A percentile compares a stretch with the other conserved stretches of the same genome.
Conservation (phyloP, 2,113 vertebrate genomes). For the Carollia perspicillata region DNA sequence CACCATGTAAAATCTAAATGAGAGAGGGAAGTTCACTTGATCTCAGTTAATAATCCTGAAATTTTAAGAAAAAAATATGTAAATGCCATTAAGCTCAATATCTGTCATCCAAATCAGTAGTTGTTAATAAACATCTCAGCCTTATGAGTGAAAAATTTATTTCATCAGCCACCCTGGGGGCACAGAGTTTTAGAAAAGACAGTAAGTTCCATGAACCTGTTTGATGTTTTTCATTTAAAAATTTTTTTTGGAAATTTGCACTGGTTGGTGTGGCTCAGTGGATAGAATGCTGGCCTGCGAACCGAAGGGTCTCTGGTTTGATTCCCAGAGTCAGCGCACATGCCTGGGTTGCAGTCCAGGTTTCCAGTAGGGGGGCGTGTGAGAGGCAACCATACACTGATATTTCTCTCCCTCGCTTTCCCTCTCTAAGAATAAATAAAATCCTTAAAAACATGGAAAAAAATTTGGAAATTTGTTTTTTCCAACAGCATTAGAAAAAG, state of each 20-base stretch:
- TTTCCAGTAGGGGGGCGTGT: no score
- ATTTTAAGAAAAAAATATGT: constrained; percentile 14
- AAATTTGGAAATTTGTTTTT: not conserved
- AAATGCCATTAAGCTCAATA: not conserved
- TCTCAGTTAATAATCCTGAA: constrained; percentile 9
- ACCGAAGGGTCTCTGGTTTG: no score
- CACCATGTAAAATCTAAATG: not conserved
- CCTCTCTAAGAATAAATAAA: no score
- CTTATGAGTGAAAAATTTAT: constrained; percentile 10
- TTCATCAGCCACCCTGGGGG: not conserved
- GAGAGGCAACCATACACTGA: no score
- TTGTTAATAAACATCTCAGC: constrained; percentile 29
- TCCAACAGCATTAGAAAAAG: not conserved
- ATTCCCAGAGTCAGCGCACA: no score
- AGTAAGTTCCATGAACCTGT: not conserved
- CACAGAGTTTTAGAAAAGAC: not conserved
- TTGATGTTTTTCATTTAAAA: not conserved
- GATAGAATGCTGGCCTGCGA: no score
- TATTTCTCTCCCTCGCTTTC: no score
- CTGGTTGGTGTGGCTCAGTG: no score
- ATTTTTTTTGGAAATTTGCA: not conserved
- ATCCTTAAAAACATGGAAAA: no score
- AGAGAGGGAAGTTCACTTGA: not conserved
- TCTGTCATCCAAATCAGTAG: not conserved
- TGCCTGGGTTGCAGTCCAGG: no score